Conservation (phyloP, 2,888 invertebrate genomes). For the Archaeoteleia sp. region DNA sequence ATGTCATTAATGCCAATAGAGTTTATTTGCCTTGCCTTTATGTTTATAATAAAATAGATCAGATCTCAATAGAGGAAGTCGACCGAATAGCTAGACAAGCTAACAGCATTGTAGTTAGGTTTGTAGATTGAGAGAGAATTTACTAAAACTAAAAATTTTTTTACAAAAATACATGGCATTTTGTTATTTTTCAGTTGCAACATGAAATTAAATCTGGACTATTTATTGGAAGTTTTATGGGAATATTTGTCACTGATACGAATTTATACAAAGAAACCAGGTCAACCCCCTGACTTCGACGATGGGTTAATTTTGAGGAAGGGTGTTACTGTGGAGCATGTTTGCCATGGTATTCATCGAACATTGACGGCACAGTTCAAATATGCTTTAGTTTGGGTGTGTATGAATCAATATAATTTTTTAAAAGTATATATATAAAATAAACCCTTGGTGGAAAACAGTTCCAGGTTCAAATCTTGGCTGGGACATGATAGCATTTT, state of each 20-base stretch:
- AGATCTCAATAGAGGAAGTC: slow-evolving; percentile 98
- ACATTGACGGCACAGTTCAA: slow-evolving; percentile 94
- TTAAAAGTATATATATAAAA: background rate
- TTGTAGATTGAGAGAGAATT: too few relatives aligned
- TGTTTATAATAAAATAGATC: slow-evolving; percentile 99
- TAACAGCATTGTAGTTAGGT: slow-evolving; percentile 95
- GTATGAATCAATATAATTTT: slow-evolving; percentile 56
- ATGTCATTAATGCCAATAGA: slow-evolving; percentile 96
- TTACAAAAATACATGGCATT: slow-evolving; percentile 1
- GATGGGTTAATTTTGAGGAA: slow-evolving; percentile 94
- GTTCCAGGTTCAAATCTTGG: too few relatives aligned
- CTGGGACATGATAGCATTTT: too few relatives aligned
- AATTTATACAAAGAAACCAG: slow-evolving; percentile 99
- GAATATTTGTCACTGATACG: slow-evolving; percentile 94
- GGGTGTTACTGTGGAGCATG: slow-evolving; percentile 96
- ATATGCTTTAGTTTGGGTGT: slow-evolving; percentile 96
- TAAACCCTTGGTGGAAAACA: too few relatives aligned
- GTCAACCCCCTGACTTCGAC: slow-evolving; percentile 96
- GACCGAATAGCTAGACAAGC: slow-evolving; percentile 93
- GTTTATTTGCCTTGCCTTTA: slow-evolving; percentile 91
- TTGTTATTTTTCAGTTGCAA: slow-evolving; percentile 86
- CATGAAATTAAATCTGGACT: slow-evolving; percentile 98
- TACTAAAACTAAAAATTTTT: too few relatives aligned
- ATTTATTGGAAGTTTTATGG: slow-evolving; percentile 93
- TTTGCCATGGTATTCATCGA: slow-evolving; percentile 97